phyloP scores from a whole-genome alignment of 2,888 invertebrate species.

The Frankliniella intonsa region DNA sequence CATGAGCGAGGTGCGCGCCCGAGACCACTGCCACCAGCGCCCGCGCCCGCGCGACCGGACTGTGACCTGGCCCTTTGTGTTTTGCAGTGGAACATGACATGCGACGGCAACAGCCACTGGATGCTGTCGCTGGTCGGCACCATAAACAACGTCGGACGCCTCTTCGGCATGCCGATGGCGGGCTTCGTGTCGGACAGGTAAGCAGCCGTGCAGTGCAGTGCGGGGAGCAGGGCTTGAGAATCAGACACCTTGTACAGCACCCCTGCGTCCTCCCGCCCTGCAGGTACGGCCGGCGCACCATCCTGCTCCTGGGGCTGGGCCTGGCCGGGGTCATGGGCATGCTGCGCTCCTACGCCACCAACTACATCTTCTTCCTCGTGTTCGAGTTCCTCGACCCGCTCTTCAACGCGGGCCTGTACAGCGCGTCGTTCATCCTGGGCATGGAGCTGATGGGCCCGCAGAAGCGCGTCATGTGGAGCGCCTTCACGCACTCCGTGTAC shows the following conservation, averaged over 20 bases:
- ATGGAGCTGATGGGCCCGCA: slow-evolving; percentile 73
- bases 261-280: slow-evolving; percentile 22
- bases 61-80: slow-evolving; percentile 27
- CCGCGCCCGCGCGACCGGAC: background rate
- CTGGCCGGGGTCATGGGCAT: slow-evolving; percentile 63
- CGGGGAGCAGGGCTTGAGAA: no score
- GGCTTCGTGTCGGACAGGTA: slow-evolving; percentile 60
- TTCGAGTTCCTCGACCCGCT: slow-evolving; percentile 69
- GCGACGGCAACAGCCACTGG: slow-evolving; percentile 54
- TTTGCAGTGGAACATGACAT: slow-evolving; percentile 56
- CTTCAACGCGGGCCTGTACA: slow-evolving; percentile 64
- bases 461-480: slow-evolving; percentile 56
- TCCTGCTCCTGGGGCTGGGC: slow-evolving; percentile 55
- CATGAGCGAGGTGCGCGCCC: slow-evolving; percentile 58
- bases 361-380: slow-evolving; percentile 62
- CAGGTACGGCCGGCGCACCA: slow-evolving; percentile 60
- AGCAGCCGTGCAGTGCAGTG: slow-evolving; percentile 34
- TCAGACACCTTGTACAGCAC: no score
- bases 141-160: slow-evolving; percentile 59
- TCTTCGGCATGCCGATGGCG: slow-evolving; percentile 56
- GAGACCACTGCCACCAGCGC: background rate
- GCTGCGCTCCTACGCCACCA: slow-evolving; percentile 62
- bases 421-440: slow-evolving; percentile 67
- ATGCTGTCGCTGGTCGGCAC: slow-evolving; percentile 58
- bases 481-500: slow-evolving; percentile 58